These are phyloP conservation scores for Trachythela sp. DNA, from an alignment of 64 coral and sea anemone genomes.

Conservation along the genomic window DNA sequence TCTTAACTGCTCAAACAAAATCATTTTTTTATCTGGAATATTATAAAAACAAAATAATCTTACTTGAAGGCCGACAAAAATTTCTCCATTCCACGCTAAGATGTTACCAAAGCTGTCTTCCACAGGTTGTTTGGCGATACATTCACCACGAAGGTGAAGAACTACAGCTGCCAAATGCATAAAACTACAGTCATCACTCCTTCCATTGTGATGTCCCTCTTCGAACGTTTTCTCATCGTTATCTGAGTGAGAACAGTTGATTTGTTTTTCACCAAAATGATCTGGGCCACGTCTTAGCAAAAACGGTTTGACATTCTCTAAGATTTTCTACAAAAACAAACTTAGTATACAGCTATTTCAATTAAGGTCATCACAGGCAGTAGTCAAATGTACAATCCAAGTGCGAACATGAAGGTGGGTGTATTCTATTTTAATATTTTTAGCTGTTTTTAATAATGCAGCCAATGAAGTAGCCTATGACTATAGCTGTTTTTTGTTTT, in stretches of 20 bases:
- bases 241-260: background rate
- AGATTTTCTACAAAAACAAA: background rate
- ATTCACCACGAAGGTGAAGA: slow-evolving; percentile 39
- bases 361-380: too few species aligned
- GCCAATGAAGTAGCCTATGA: too few species aligned
- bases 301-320: background rate
- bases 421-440: too few species aligned
- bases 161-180: background rate
- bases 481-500: too few species aligned
- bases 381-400: too few species aligned
- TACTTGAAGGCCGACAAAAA: slow-evolving; percentile 82
- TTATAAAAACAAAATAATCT: background rate
- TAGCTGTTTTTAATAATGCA: too few species aligned
- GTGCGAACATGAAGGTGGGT: too few species aligned
- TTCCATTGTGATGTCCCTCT: background rate
- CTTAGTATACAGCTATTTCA: too few species aligned
- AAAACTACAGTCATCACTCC: background rate
- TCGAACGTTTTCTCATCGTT: background rate
- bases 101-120: slow-evolving; percentile 65
- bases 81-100: slow-evolving; percentile 94
- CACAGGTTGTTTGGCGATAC: slow-evolving; percentile 57
- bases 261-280: background rate
- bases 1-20: too few species aligned
- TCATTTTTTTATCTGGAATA: too few species aligned
- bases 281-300: background rate